Evolutionary conservation across 2,888 invertebrate genomes (phyloP).

Genomic region (Campoplex capitator): DNA sequence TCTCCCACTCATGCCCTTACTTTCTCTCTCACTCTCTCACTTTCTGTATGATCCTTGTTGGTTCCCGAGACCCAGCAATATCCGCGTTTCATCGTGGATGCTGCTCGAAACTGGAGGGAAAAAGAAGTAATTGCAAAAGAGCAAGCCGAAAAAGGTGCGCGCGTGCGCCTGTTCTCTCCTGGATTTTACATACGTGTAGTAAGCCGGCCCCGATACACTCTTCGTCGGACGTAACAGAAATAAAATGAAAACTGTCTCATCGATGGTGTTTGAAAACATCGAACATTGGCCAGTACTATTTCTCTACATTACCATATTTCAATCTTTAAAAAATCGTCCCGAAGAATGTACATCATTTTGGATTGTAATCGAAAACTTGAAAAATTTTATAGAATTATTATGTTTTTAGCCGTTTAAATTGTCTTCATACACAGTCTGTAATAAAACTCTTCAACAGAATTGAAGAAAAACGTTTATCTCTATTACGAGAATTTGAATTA

Average conservation of each 20-base stretch:
- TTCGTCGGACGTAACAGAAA: background rate
- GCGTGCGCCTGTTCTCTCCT: background rate
- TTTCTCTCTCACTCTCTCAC: background rate
- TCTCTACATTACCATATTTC: background rate
- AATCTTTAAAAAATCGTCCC: background rate
- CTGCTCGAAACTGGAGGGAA: constrained; percentile 29
- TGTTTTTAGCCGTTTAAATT: too few relatives aligned
- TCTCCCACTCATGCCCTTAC: constrained; percentile 17
- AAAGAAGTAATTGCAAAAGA: constrained; percentile 56
- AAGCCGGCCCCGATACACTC: background rate
- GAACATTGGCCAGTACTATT: background rate
- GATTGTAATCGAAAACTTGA: too few relatives aligned
- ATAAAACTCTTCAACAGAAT: too few relatives aligned
- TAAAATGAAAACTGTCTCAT: background rate
- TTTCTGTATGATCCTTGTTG: constrained; percentile 55
- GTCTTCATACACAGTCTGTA: too few relatives aligned
- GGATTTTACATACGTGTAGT: background rate
- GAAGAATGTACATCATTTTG: too few relatives aligned
- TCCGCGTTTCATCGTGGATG: constrained; percentile 56
- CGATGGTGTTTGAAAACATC: background rate
- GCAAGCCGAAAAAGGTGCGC: constrained; percentile 3
- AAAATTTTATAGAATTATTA: too few relatives aligned
- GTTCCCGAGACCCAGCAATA: constrained; percentile 68
- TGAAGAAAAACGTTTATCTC: too few relatives aligned
- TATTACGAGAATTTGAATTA: background rate